phyloP scores from a whole-genome alignment of 1,140 invertebrate genomes.

The Pararge aegeria region DNA sequence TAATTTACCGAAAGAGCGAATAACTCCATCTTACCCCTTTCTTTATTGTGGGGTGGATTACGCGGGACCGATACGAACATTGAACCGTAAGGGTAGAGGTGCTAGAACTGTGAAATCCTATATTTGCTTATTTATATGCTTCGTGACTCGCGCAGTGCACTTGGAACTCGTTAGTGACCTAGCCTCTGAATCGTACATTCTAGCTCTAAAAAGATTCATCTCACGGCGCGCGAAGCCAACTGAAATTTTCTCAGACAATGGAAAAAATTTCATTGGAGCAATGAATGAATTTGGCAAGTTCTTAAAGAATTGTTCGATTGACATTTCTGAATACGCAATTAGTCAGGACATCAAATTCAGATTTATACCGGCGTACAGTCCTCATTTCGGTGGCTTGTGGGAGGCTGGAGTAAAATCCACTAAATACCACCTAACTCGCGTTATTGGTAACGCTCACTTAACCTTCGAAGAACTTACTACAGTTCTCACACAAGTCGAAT shows the following conservation, averaged over 20 bases:
- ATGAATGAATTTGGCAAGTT: no score
- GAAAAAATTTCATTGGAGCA: neutral
- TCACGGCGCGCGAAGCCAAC: neutral
- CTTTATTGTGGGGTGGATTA: neutral
- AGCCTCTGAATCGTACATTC: neutral
- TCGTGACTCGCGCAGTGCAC: no score
- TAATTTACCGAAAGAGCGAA: neutral
- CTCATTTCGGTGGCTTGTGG: neutral
- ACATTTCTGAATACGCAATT: neutral
- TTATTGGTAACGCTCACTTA: neutral
- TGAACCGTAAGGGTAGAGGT: neutral
- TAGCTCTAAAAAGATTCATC: neutral
- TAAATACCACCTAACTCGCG: neutral
- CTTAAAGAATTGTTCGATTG: neutral
- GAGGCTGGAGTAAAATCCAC: neutral
- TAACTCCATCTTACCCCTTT: neutral
- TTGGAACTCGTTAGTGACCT: no score
- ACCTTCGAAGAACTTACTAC: no score
- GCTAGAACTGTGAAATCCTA: neutral
- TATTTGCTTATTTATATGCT: no score
- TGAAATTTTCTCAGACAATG: neutral
- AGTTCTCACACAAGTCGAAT: no score
- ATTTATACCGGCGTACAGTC: neutral
- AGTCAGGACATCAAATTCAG: neutral
- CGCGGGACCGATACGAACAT: neutral